Conservation (phyloP, 35 echinoderm and acorn worm species). For the Lytechinus pictus region DNA sequence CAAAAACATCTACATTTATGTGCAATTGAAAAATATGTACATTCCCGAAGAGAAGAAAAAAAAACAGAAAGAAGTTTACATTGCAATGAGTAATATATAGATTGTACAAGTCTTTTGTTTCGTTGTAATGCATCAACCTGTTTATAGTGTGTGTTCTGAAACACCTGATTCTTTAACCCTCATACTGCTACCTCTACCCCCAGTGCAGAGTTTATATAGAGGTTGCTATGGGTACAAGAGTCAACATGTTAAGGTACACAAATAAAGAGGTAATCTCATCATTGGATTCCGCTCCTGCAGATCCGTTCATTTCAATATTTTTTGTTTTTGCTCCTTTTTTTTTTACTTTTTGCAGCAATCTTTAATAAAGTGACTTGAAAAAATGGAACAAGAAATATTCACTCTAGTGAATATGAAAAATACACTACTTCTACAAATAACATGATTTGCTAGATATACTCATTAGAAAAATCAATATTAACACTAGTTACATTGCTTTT, state of each 20-base stretch:
- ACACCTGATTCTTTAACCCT: background rate
- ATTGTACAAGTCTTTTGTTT: background rate
- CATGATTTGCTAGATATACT: background rate
- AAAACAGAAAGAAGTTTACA: constrained; percentile 10
- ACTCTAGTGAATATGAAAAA: background rate
- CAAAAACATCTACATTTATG: constrained; percentile 13
- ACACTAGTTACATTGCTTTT: constrained; percentile 39
- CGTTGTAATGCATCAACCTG: background rate
- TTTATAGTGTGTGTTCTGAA: background rate
- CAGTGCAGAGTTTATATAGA: background rate
- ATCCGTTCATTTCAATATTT: background rate
- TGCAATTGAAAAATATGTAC: constrained; percentile 33
- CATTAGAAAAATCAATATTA: background rate
- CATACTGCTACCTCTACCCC: background rate
- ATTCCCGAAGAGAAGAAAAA: constrained; percentile 20
- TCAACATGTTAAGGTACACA: background rate
- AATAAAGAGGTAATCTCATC: background rate
- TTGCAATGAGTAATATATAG: background rate
- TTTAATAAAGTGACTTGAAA: background rate
- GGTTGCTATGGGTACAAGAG: background rate
- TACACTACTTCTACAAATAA: background rate
- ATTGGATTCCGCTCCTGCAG: background rate
- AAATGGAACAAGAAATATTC: constrained; percentile 3
- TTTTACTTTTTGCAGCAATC: background rate
- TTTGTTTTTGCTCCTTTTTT: background rate